phyloP scores from a whole-genome alignment of 2,113 vertebrate species.

The Anguilla rostrata region DNA sequence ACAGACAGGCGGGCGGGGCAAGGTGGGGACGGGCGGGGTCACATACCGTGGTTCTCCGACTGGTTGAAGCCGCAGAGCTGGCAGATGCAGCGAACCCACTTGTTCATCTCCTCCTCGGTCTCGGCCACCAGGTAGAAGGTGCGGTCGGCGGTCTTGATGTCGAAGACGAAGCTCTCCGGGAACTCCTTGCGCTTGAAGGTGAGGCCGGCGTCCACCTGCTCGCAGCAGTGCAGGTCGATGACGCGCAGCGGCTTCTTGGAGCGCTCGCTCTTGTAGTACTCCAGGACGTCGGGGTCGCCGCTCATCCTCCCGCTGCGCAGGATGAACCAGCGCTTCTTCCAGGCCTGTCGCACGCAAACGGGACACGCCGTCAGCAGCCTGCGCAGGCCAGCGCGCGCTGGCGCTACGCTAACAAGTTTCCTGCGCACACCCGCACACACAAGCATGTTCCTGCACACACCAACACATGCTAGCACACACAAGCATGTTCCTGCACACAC shows the following conservation, averaged over 20 bases:
- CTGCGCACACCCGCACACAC: neutral
- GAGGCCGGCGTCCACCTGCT: slow-evolving; percentile 93
- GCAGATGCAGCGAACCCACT: slow-evolving; percentile 97
- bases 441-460: neutral
- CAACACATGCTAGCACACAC: neutral
- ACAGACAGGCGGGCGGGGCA: neutral
- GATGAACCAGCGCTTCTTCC: slow-evolving; percentile 99
- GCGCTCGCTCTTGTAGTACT: slow-evolving; percentile 98
- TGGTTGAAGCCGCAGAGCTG: slow-evolving; percentile 99
- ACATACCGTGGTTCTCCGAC: slow-evolving; percentile 86
- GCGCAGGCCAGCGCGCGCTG: neutral
- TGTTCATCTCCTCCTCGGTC: slow-evolving; percentile 97
- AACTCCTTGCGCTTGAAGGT: slow-evolving; percentile 98
- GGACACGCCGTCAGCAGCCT: neutral
- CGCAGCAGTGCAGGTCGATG: slow-evolving; percentile 95
- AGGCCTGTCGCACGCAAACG: slow-evolving; percentile 74
- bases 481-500: too few relatives aligned
- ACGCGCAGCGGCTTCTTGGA: slow-evolving; percentile 93
- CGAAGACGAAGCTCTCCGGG: slow-evolving; percentile 96
- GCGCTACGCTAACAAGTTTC: too few relatives aligned
- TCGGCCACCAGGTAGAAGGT: slow-evolving; percentile 98
- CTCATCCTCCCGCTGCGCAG: slow-evolving; percentile 97
- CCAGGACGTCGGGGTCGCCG: slow-evolving; percentile 92
- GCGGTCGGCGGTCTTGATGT: slow-evolving; percentile 94
- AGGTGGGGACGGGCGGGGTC: too few relatives aligned